Evolutionary conservation across 2,888 invertebrate genomes (phyloP), one percentile per base, ranked within the genome.

Genomic region (Meandrusa payeni): DNA sequence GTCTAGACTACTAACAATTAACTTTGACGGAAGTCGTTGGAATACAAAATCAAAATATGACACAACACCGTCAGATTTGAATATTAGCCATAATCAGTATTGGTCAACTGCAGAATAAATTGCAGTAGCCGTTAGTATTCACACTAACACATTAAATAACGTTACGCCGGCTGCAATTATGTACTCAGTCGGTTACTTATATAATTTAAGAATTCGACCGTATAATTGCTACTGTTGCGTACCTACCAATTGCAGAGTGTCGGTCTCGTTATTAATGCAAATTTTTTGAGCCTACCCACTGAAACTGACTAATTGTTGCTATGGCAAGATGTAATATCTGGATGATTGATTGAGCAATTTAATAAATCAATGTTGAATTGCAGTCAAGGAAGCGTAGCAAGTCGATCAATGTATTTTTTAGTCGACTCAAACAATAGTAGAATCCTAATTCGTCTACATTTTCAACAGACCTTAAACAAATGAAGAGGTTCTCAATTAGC

Each of bases 131-230:
- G 12, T 46, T 23, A 37, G 19, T 24, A 38, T 40, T 40, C 39
- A 20, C 29, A 48, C 39, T 22, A 15, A 19, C 23, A 32, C 34
- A 44, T 34, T 38, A 41, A 32, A 43, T 41, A 13, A 41, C 34
- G 38, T 39, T 32, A 46, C 34, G 38, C 44, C 22, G 28, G 49
- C 42, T 38, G 27, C 43, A 38, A 51, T 58, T 57, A 55, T 50
- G 55, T 52, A 42, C 20, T 40, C 45, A 44, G 48, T 48, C 50
- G 38, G 50, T 37, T 51, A 32, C 42, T 40, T 47, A 49, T 41
- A 47, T 48, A 50, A 52, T 34, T 19, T 20, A 39, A 32, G 40
- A 31, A 46, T 48, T 43, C 43, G 39, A 45, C 49, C 45, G 42
- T 37, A 48, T 23, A 26, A 39, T 22, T 46, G 19, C 27, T 17